These are phyloP conservation scores for Lucilia sericata DNA, from an alignment of 1,140 invertebrate genomes.

Conservation along the genomic window DNA sequence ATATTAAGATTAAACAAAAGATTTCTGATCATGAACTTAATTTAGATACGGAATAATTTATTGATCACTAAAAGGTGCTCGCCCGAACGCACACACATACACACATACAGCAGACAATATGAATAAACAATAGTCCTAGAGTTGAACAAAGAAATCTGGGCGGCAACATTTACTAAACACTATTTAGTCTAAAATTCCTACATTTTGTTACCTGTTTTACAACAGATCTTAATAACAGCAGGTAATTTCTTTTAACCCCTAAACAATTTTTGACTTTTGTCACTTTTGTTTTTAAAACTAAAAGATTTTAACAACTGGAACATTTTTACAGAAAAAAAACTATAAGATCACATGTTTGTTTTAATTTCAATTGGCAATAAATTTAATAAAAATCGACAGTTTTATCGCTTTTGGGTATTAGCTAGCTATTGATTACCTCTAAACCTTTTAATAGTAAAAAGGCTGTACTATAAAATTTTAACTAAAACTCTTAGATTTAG, in stretches of 20 bases:
- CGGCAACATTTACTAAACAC: conserved; percentile 34
- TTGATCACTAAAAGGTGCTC: conserved; percentile 36
- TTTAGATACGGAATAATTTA: conserved; percentile 32
- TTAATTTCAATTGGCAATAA: conserved; percentile 44
- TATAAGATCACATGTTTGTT: conserved; percentile 16
- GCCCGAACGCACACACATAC: no score
- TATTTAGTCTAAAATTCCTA: neutral
- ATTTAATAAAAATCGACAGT: conserved; percentile 46
- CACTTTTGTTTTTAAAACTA: conserved; percentile 1
- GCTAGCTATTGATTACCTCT: neutral
- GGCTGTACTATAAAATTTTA: conserved; percentile 23
- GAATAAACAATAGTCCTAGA: no score
- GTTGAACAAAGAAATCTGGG: neutral
- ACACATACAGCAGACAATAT: no score
- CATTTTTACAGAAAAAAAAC: neutral
- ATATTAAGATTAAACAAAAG: conserved; percentile 39
- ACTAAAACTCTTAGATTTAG: neutral
- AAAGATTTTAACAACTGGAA: neutral
- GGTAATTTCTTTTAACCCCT: conserved; percentile 18
- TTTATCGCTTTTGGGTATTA: conserved; percentile 38
- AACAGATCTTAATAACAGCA: conserved; percentile 15
- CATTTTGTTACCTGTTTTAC: neutral
- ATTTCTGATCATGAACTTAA: neutral
- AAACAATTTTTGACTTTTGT: conserved; percentile 20
- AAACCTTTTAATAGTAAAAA: conserved; percentile 3